Base-by-base conservation (phyloP, 1,140 invertebrate species). In the Lethrus apterus region DNA sequence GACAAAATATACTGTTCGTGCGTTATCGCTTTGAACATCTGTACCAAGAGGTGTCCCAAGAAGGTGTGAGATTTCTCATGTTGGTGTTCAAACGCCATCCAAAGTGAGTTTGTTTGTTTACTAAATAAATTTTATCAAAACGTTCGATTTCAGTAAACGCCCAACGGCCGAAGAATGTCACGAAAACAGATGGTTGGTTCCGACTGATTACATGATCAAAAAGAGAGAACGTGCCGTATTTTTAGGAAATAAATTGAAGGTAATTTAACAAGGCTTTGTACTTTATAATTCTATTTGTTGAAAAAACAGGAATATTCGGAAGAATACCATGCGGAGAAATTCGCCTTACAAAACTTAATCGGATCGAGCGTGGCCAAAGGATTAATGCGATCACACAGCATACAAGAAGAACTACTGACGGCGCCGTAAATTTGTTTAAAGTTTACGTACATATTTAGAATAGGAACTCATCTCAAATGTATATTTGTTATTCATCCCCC, bases 11-110 rank as follows among this genome's bases (percentile, higher is more conserved):
- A 46, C 79, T 81, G 20, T 94, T 85, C 71, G 92, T 96, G 4
- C 76, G 94, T 44, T 99, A 92, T 66, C 78, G 93, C 62, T 96
- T 94, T 60, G 93, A 97, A 60, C 80, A 93, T 69, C 76, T 99
- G 0, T 95, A 86, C 64, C 91, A 93, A 58, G 92, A 96, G 68
- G 79, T 95, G 17, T 93, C 89, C 10, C 90, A 92, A 65, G 95
- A 98, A 69, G 87, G 84, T 3, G 87, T 93, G 0, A 76, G 93
- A 47, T 98, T 99, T 72, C 77, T 98, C 15, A 95, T 95, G 83
- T 79, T 90, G 48, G 72, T 96, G 18, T 91, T 99, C 69, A 98
- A 98, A 72, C 81, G 92, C 54, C 80, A 89, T 52, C 91, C 93
- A 32, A 82, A 80, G 86, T 92, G 73, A 72, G 77, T 42, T 29